Evolutionary conservation across 2,113 vertebrate genomes (phyloP).

Genomic region (Deroptyus accipitrinus): DNA sequence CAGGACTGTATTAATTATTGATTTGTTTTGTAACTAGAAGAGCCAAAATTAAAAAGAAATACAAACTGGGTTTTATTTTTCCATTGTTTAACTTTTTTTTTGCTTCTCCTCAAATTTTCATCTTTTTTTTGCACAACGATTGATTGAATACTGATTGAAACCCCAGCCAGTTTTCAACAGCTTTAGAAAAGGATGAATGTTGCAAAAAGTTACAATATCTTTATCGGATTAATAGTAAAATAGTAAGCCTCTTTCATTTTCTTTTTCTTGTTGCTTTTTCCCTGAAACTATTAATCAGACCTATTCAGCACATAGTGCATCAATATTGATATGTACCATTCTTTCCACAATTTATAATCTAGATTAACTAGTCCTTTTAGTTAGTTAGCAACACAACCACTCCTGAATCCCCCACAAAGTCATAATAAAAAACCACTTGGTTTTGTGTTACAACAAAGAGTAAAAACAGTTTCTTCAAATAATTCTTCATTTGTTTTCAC

Average conservation of each 20-base stretch:
- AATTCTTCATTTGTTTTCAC: conserved; percentile 8
- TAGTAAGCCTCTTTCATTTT: neutral
- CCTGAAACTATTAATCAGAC: neutral
- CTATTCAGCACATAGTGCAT: neutral
- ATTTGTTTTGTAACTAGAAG: neutral
- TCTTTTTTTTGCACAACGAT: neutral
- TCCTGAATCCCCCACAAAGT: neutral
- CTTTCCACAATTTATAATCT: neutral
- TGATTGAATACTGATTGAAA: neutral
- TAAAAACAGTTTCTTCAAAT: neutral
- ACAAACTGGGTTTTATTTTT: neutral
- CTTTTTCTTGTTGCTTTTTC: rapidly evolving
- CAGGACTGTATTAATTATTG: neutral
- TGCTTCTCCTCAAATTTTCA: neutral
- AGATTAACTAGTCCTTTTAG: neutral
- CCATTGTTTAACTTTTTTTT: neutral
- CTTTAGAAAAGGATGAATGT: neutral
- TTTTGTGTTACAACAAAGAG: neutral
- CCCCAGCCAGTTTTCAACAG: neutral
- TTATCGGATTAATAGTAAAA: neutral
- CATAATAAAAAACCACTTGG: neutral
- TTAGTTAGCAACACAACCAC: neutral
- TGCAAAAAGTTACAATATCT: neutral
- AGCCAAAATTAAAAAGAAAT: neutral
- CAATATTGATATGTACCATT: neutral